Evolutionary conservation across 2,888 invertebrate species (phyloP), one percentile per base, ranked within the genome.

Genomic region (Xiphydria camelus): DNA sequence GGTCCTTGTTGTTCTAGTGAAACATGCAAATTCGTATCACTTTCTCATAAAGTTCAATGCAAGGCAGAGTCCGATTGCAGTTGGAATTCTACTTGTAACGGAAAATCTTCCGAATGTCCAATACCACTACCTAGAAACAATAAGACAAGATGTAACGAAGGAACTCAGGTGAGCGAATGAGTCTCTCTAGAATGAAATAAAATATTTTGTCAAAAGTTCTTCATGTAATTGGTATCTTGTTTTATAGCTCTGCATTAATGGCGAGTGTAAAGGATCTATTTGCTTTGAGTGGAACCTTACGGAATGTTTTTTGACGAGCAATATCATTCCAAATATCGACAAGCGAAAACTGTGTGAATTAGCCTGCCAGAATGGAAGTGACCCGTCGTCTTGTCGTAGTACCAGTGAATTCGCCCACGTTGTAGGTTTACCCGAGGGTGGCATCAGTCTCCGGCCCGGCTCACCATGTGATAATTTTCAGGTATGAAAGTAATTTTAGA

Each of bases 401-500:
- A 94, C 94, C 2, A 91, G 91, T 35, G 92, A 93, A 74, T 91
- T 94, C 76, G 88, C 91, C 1, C 76, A 81, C 6, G 69, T 80
- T 17, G 87, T 88, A 17, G 87, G 87, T 18, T 75, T 93, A 61
- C 90, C 91, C 0, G 76, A 77, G 1, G 91, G 89, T 9, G 93
- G 92, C 10, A 92, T 93, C 55, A 91, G 89, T 61, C 78, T 97
- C 53, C 81, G 94, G 38, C 96, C 96, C 4, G 97, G 99, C 15
- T 94, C 97, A 36, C 98, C 99, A 0, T 99, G 99, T 77, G 96
- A 99, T 77, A 96, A 99, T 78, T 99, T 95, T 81, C 92, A 93
- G 83, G 89, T 88, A 76, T n/a, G n/a, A n/a, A n/a, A 73, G 22
- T 18, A 23, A 31, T 33, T 26, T 6, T n/a, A n/a, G n/a, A n/a